phyloP scores from a whole-genome alignment of 1,140 invertebrate species.

The Probaryconus sp. region DNA sequence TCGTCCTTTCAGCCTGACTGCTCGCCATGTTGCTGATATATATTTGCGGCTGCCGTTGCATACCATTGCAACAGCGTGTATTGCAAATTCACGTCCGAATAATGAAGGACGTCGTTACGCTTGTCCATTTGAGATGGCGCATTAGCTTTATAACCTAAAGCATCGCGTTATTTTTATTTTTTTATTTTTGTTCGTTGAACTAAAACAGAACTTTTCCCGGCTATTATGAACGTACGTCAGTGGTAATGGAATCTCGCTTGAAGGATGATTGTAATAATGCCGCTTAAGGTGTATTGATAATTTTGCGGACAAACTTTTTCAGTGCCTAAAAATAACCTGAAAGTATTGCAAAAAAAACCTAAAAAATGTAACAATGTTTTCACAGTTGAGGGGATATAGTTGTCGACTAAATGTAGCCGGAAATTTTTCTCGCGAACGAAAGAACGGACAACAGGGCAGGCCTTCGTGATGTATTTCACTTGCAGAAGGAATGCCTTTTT shows the following conservation, averaged over 20 bases:
- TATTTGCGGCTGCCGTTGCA: conserved; percentile 39
- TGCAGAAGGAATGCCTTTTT: conserved; percentile 42
- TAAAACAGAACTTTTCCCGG: too few relatives aligned
- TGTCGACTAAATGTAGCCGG: conserved; percentile 33
- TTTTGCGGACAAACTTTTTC: conserved; percentile 18
- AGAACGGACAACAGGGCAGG: conserved; percentile 28
- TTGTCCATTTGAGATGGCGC: conserved; percentile 39
- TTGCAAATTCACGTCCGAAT: conserved; percentile 62
- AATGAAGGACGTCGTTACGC: conserved; percentile 61
- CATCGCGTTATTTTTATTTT: conserved; percentile 30
- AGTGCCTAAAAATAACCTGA: too few relatives aligned
- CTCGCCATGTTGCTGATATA: conserved; percentile 43
- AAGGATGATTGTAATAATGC: conserved; percentile 25
- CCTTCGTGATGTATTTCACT: conserved; percentile 53
- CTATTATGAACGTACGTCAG: too few relatives aligned
- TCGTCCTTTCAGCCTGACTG: conserved; percentile 44
- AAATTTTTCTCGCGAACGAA: conserved; percentile 18
- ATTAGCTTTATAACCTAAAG: conserved; percentile 44
- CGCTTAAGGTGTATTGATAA: conserved; percentile 28
- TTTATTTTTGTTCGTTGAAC: not conserved
- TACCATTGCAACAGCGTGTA: conserved; percentile 43
- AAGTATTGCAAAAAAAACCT: conserved; percentile 21
- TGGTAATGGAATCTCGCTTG: conserved; percentile 13
- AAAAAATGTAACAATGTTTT: conserved; percentile 23
- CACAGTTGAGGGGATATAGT: conserved; percentile 11